A percentile compares a stretch with the other conserved stretches of the same genome.
These are phyloP conservation scores for Maniola hyperantus DNA, from an alignment of 2,888 invertebrate species.

Conservation along the genomic window DNA sequence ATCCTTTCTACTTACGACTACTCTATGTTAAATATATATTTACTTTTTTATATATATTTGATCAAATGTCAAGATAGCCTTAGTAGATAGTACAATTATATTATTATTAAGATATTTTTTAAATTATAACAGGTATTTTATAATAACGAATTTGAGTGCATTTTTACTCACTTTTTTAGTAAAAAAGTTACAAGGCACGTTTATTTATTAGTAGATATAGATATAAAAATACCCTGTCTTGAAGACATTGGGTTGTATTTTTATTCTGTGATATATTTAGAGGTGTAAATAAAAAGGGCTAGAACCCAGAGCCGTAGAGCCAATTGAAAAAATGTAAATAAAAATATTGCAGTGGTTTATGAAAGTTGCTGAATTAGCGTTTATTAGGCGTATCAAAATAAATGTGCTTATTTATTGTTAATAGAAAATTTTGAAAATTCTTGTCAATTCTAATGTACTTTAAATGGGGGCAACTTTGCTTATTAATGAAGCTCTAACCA, in stretches of 20 bases:
- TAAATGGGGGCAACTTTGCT: neutral
- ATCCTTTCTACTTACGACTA: constrained; percentile 7
- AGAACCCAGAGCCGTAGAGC: no score
- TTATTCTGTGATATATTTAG: constrained; percentile 79
- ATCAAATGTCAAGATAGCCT: neutral
- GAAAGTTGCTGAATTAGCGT: constrained; percentile 32
- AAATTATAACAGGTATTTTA: neutral
- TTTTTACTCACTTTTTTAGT: constrained; percentile 26
- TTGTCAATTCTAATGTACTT: constrained; percentile 8
- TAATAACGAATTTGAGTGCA: constrained; percentile 29
- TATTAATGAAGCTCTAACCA: neutral
- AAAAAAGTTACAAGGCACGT: constrained; percentile 20
- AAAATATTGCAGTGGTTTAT: constrained; percentile 47
- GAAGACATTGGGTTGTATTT: constrained; percentile 69
- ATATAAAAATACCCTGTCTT: constrained; percentile 47
- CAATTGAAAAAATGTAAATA: no score
- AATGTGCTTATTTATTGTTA: constrained; percentile 29
- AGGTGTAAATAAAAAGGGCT: constrained; percentile 49
- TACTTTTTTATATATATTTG: neutral
- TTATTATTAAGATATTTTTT: constrained; percentile 18
- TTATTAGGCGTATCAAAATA: constrained; percentile 29
- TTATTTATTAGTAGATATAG: constrained; percentile 45
- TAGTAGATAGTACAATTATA: constrained; percentile 26
- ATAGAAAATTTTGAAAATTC: constrained; percentile 9
- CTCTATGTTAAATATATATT: neutral